A percentile compares a stretch with the other conserved stretches of the same genome.
Evolutionary conservation across 2,888 invertebrate genomes (phyloP).

Genomic region (Drosophila diplacantha): DNA sequence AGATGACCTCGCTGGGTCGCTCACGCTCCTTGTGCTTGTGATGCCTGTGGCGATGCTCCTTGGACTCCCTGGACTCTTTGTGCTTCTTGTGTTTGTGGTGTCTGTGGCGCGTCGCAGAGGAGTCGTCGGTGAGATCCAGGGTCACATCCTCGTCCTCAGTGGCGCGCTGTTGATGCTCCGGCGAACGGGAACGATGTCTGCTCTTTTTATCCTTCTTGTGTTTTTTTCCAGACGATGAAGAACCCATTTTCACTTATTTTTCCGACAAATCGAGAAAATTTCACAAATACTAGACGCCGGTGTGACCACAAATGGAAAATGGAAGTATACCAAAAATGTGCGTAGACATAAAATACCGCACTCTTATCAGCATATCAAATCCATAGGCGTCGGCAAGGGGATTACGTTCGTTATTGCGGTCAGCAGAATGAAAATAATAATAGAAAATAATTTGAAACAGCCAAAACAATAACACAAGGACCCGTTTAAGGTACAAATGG

Average conservation of each 20-base stretch:
- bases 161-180: conserved; percentile 42
- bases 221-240: conserved; percentile 76
- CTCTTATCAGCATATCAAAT: background rate
- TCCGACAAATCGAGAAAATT: conserved; percentile 14
- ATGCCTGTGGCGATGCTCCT: conserved; percentile 30
- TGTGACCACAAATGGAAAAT: conserved; percentile 18
- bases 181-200: conserved; percentile 68
- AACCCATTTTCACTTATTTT: conserved; percentile 73
- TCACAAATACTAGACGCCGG: conserved; percentile 23
- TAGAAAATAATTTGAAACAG: no score
- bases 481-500: no score
- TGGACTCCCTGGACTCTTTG: conserved; percentile 56
- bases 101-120: conserved; percentile 59
- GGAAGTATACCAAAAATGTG: background rate
- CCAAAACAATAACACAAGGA: no score
- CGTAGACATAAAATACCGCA: background rate
- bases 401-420: background rate
- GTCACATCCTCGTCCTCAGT: conserved; percentile 56
- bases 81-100: conserved; percentile 63
- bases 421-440: no score
- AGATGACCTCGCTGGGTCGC: conserved; percentile 67
- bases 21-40: conserved; percentile 50
- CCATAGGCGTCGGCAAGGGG: background rate
- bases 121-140: conserved; percentile 58
- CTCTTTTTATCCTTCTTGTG: conserved; percentile 77